Evolutionary conservation across 2,113 vertebrate genomes (phyloP).

Genomic region (Anolis sagrei): DNA sequence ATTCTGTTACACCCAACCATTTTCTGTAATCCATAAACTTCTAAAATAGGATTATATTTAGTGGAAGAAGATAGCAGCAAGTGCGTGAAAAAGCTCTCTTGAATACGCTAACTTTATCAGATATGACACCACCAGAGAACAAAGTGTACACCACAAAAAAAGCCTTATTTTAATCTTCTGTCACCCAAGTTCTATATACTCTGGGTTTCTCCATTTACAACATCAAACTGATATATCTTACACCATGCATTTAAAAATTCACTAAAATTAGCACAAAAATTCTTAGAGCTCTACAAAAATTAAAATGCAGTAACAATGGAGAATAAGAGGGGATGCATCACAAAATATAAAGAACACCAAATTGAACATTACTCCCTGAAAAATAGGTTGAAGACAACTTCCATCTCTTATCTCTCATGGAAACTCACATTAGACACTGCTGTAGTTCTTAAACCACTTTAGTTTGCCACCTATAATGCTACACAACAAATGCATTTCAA

Average conservation of each 20-base stretch:
- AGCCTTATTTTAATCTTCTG: constrained; percentile 46
- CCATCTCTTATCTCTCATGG: constrained; percentile 24
- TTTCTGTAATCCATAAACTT: neutral
- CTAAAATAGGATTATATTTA: neutral
- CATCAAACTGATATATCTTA: neutral
- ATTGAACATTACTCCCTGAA: constrained; percentile 53
- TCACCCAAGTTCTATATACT: neutral
- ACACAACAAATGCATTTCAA: constrained; percentile 36
- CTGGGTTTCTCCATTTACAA: constrained; percentile 32
- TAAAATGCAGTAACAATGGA: constrained; percentile 40
- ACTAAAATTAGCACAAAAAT: neutral
- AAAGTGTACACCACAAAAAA: constrained; percentile 46
- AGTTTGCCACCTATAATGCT: neutral
- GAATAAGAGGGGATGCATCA: constrained; percentile 39
- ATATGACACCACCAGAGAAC: neutral
- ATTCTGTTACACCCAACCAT: neutral
- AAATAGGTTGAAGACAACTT: constrained; percentile 46
- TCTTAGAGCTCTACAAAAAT: constrained; percentile 13
- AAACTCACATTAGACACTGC: constrained; percentile 22
- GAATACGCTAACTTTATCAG: constrained; percentile 12
- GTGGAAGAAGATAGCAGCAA: constrained; percentile 23
- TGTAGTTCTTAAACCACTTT: neutral
- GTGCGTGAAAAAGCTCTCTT: constrained; percentile 39
- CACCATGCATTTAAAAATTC: constrained; percentile 1
- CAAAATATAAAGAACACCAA: constrained; percentile 49